Evolutionary conservation across 2,797 vertebrate species (phyloP).

Genomic region (Chelon auratus): DNA sequence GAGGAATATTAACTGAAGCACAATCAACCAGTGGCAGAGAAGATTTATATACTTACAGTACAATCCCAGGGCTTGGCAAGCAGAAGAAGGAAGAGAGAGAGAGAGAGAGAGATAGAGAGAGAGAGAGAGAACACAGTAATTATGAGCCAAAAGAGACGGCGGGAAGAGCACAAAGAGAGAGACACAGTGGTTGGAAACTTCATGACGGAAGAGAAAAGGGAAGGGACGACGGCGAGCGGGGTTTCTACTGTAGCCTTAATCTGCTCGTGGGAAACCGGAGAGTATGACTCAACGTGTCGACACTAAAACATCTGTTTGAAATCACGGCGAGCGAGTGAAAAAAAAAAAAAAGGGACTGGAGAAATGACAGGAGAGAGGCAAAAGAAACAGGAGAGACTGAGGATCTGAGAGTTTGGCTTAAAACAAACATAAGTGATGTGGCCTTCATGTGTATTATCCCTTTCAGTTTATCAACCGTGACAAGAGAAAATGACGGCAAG

Average conservation of each 20-base stretch:
- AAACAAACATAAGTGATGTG: background rate
- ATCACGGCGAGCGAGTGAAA: constrained; percentile 35
- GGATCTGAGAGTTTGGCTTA: constrained; percentile 11
- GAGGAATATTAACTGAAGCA: constrained; percentile 20
- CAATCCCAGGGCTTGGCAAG: constrained; percentile 78
- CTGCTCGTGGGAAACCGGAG: constrained; percentile 56
- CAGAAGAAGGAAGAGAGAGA: constrained; percentile 48
- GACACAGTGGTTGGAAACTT: too few relatives aligned
- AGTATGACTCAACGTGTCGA: constrained; percentile 65
- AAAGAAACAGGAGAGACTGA: background rate
- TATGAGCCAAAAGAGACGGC: constrained; percentile 30
- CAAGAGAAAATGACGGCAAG: too few relatives aligned
- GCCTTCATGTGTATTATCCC: too few relatives aligned
- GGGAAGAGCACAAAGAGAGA: constrained; percentile 23
- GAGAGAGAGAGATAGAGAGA: constrained; percentile 65
- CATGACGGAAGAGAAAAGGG: too few relatives aligned
- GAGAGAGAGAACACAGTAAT: constrained; percentile 62
- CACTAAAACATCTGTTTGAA: constrained; percentile 67
- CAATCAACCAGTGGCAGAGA: constrained; percentile 35
- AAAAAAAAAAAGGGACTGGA: background rate
- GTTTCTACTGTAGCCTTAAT: constrained; percentile 46
- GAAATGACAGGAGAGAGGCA: background rate
- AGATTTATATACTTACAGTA: constrained; percentile 79
- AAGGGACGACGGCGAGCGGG: too few relatives aligned
- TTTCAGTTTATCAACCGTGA: too few relatives aligned